Evolutionary conservation across 2,888 invertebrate genomes (phyloP), one percentile per base, ranked within the genome.

Genomic region (Ethmia dodecea): DNA sequence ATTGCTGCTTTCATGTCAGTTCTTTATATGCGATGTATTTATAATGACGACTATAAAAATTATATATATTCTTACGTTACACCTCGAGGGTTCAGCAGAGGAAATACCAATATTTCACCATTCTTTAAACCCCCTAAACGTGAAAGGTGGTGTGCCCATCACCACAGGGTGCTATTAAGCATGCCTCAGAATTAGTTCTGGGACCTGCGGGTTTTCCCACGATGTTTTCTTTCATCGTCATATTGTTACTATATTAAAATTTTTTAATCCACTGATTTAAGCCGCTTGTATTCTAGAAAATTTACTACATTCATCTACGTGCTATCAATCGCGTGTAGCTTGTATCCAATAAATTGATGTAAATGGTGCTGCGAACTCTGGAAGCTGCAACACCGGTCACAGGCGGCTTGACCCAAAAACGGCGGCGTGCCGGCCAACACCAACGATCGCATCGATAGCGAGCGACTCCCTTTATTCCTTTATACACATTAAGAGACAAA

Each of bases 361-460:
- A 49, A 61, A 60, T 50, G 55, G 56, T 55, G 48, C 45, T 53
- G 52, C 47, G 51, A 53, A 53, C 46, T 47, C 47, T 44, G 43
- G 49, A 58, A 52, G 62, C 58, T 60, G 61, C 59, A 55, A 54
- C 56, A 51, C 52, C 54, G 60, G 66, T 63, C 61, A 55, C 66
- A 63, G 47, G 55, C 64, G 56, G 73, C 81, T 83, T 81, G 83
- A 83, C 83, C 83, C 74, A 81, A 67, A 77, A 78, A 77, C 65
- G 50, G 45, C 49, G 40, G 63, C 54, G 55, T 72, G 74, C 62
- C n/a, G 59, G 57, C 47, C 56, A 47, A 40, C 50, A 47, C 47
- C 55, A 50, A 49, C 71, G 81, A 79, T 79, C 76, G 72, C 53
- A 48, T 60, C 65, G 80, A 81, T 80, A 78, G 68, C 59, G 58